These are phyloP conservation scores for Chymomyza costata DNA, from an alignment of 1,140 invertebrate genomes.

Conservation along the genomic window DNA sequence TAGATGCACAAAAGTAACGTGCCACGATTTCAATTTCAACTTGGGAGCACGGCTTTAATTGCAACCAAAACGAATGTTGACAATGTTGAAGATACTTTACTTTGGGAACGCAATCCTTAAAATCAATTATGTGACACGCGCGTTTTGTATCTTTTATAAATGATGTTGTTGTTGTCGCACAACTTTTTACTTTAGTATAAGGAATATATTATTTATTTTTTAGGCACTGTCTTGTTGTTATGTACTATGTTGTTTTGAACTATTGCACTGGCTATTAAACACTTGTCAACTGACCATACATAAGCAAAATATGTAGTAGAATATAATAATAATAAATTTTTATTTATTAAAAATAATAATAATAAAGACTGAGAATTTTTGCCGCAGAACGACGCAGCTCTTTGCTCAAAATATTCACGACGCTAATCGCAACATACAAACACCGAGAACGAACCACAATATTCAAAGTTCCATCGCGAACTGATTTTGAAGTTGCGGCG, in stretches of 20 bases:
- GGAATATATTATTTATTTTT: constrained; percentile 3
- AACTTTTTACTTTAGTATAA: no score
- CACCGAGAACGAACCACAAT: constrained; percentile 55
- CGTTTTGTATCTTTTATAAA: constrained; percentile 32
- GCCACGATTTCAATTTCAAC: no score
- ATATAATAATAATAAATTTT: constrained; percentile 9
- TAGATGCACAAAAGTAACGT: no score
- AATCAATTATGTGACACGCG: constrained; percentile 72
- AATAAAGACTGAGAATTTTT: no score
- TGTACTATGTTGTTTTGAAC: constrained; percentile 1
- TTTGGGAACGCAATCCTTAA: constrained; percentile 51
- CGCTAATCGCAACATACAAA: no score
- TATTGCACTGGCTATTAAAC: constrained; percentile 17
- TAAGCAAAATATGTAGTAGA: constrained; percentile 1
- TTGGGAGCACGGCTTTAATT: no score
- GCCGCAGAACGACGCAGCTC: no score
- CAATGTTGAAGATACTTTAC: constrained; percentile 50
- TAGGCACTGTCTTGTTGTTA: constrained; percentile 1
- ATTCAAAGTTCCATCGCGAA: constrained; percentile 74
- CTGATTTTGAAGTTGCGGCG: constrained; percentile 45
- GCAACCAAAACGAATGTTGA: constrained; percentile 24
- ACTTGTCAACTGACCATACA: no score
- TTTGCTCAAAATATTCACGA: constrained; percentile 26
- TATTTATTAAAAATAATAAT: constrained; percentile 8
- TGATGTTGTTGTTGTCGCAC: constrained; percentile 1